These are phyloP conservation scores for Carpatolechia fugitivella DNA, from an alignment of 2,888 invertebrate species.

Conservation along the genomic window DNA sequence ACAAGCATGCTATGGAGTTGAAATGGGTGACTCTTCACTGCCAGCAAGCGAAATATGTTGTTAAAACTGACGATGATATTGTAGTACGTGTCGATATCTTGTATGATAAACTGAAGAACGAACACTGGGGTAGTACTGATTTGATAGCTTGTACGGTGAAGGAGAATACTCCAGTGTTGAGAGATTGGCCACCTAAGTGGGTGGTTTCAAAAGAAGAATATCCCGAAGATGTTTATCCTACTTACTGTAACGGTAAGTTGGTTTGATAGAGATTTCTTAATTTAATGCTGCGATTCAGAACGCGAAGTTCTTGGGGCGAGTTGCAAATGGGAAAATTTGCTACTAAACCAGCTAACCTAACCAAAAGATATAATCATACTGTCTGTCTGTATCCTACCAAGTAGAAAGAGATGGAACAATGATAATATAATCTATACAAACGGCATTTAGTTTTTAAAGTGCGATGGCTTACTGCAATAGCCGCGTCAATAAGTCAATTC, in stretches of 20 bases:
- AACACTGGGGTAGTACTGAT: background rate
- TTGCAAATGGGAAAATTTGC: background rate
- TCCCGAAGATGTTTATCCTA: background rate
- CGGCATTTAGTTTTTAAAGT: no score
- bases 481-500: no score
- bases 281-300: no score
- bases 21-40: background rate
- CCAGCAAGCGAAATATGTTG: background rate
- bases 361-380: no score
- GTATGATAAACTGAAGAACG: background rate
- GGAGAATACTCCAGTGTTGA: background rate
- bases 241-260: background rate
- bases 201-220: background rate
- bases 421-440: no score
- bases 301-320: background rate
- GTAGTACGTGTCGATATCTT: background rate
- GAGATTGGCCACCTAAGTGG: background rate
- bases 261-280: background rate
- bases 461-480: no score
- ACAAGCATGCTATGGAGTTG: background rate
- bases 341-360: no score
- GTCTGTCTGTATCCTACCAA: no score
- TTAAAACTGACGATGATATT: background rate
- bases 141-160: background rate
- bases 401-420: no score